Percentiles rank a stretch among this genome's conserved stretches.
These are phyloP conservation scores for Litoditis marina DNA, from an alignment of 2,888 invertebrate species.

Conservation along the genomic window DNA sequence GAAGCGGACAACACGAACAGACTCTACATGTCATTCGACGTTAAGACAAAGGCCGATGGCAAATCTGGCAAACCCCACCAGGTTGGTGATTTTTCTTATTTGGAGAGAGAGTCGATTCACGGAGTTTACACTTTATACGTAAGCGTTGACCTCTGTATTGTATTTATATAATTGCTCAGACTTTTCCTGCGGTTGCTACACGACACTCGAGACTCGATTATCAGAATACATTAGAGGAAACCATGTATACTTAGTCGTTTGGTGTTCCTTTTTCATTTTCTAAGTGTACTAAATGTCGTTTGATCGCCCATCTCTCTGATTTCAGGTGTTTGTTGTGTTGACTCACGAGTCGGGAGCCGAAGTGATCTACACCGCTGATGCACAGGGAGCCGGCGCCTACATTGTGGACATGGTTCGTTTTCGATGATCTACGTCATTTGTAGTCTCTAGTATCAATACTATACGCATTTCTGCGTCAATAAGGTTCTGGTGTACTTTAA, in stretches of 20 bases:
- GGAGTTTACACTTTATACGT: not conserved
- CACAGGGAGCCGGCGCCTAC: slow-evolving; percentile 67
- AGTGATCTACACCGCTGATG: slow-evolving; percentile 88
- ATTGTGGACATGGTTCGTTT: slow-evolving; percentile 81
- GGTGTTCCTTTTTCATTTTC: too few species aligned
- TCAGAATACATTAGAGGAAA: too few species aligned
- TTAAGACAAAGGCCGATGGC: slow-evolving; percentile 73
- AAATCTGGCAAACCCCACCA: slow-evolving; percentile 72
- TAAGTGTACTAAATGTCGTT: slow-evolving; percentile 62
- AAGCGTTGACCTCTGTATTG: too few species aligned
- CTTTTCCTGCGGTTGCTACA: not conserved
- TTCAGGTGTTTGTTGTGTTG: slow-evolving; percentile 76
- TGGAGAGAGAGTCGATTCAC: slow-evolving; percentile 21
- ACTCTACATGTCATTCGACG: slow-evolving; percentile 76
- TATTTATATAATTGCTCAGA: too few species aligned
- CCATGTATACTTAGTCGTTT: too few species aligned
- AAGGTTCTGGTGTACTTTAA: too few species aligned
- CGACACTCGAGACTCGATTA: too few species aligned
- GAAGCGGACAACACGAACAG: slow-evolving; percentile 87
- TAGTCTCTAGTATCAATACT: too few species aligned
- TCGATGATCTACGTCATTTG: too few species aligned
- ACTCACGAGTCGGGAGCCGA: slow-evolving; percentile 74
- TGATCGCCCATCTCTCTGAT: not conserved
- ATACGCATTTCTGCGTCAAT: too few species aligned
- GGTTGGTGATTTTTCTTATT: slow-evolving; percentile 24